A percentile compares a stretch with the other conserved stretches of the same genome.
phyloP scores from a whole-genome alignment of 1,140 invertebrate genomes.

The Pseudachorutes palmiensis region DNA sequence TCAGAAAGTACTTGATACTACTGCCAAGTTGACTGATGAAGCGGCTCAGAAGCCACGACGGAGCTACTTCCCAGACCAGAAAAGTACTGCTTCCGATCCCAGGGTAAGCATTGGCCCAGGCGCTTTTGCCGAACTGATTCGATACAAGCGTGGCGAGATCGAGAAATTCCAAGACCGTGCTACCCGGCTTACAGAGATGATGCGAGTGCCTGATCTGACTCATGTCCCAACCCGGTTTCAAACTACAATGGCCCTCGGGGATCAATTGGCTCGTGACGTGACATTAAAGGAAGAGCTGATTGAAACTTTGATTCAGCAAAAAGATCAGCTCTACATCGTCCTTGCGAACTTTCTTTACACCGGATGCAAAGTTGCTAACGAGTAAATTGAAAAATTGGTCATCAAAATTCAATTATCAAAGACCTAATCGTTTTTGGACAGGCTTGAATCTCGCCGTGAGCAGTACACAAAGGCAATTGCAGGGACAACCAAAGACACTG shows the following conservation, averaged over 20 bases:
- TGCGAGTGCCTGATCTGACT: conserved; percentile 35
- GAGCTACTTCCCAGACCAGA: neutral
- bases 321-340: conserved; percentile 27
- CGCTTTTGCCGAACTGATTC: conserved; percentile 21
- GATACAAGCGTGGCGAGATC: conserved; percentile 23
- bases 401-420: neutral
- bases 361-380: conserved; percentile 13
- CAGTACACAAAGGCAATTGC: conserved; percentile 3
- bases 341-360: conserved; percentile 34
- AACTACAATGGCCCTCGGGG: conserved; percentile 24
- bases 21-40: conserved; percentile 19
- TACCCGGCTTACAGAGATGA: conserved; percentile 27
- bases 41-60: neutral
- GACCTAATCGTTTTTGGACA: neutral
- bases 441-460: conserved; percentile 4
- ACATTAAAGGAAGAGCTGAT: conserved; percentile 17
- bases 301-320: conserved; percentile 27
- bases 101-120: neutral
- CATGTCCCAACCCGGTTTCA: conserved; percentile 28
- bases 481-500: neutral
- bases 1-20: conserved; percentile 26
- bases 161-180: conserved; percentile 32
- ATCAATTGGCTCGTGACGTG: conserved; percentile 14
- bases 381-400: conserved; percentile 17
- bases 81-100: neutral